Evolutionary conservation across 1,140 invertebrate species (phyloP).

Genomic region (Microplitis demolitor): DNA sequence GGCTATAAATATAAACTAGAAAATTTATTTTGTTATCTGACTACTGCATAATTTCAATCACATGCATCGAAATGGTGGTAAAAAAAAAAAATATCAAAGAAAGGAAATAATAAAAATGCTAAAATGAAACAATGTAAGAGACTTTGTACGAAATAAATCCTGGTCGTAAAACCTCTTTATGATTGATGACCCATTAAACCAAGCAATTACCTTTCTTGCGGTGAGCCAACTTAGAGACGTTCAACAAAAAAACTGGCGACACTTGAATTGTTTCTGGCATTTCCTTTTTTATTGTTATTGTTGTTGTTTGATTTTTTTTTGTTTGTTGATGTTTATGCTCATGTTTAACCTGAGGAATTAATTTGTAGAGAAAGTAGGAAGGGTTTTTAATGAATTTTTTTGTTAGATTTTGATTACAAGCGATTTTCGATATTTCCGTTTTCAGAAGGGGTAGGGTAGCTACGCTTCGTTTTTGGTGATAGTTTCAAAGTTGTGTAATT

Average conservation of each 20-base stretch:
- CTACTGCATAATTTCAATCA: too few relatives aligned
- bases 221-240: conserved; percentile 30
- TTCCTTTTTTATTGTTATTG: not conserved
- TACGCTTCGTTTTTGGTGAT: too few relatives aligned
- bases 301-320: not conserved
- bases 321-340: not conserved
- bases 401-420: too few relatives aligned
- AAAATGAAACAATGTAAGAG: not conserved
- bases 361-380: too few relatives aligned
- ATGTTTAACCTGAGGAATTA: too few relatives aligned
- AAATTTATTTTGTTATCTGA: too few relatives aligned
- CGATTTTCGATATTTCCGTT: too few relatives aligned
- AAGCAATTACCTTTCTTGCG: conserved; percentile 32
- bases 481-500: too few relatives aligned
- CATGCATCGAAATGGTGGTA: not conserved
- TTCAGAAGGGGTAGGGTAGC: too few relatives aligned
- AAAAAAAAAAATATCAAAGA: not conserved
- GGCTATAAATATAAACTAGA: too few relatives aligned
- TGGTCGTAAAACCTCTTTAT: conserved; percentile 19
- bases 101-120: not conserved
- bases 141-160: conserved; percentile 14
- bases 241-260: conserved; percentile 19
- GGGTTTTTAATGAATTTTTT: too few relatives aligned
- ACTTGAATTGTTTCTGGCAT: conserved; percentile 24
- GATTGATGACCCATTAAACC: conserved; percentile 35